Evolutionary conservation across 2,113 vertebrate genomes (phyloP).

Genomic region (Nycticebus coucang): DNA sequence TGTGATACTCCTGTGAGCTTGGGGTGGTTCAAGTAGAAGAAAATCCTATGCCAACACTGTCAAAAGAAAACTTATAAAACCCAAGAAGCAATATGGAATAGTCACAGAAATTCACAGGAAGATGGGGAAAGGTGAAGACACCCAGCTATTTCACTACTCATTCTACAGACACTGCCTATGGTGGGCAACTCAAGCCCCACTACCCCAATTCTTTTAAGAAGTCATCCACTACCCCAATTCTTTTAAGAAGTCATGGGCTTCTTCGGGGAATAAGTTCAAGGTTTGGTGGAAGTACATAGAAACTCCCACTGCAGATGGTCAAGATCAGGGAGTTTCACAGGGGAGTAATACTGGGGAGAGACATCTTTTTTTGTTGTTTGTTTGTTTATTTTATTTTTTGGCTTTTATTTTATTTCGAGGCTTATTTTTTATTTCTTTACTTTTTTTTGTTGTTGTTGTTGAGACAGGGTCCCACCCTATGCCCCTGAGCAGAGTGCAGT

Average conservation of each 20-base stretch:
- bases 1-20: not conserved
- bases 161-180: not conserved
- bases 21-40: not conserved
- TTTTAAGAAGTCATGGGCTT: not conserved
- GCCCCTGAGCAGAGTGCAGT: no score
- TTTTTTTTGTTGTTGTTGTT: no score
- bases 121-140: not conserved
- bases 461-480: no score
- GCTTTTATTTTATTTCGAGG: no score
- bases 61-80: not conserved
- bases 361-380: no score
- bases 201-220: not conserved
- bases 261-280: not conserved
- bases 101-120: not conserved
- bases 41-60: not conserved
- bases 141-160: not conserved
- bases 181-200: not conserved
- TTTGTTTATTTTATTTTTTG: no score
- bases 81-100: not conserved
- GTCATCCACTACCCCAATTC: not conserved
- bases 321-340: not conserved
- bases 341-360: not conserved
- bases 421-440: no score
- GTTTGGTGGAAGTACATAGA: not conserved
- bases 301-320: not conserved